Percentiles rank a stretch among this genome's conserved stretches.
phyloP scores from a whole-genome alignment of 2,888 invertebrate species.

The Macrophya annulata region DNA sequence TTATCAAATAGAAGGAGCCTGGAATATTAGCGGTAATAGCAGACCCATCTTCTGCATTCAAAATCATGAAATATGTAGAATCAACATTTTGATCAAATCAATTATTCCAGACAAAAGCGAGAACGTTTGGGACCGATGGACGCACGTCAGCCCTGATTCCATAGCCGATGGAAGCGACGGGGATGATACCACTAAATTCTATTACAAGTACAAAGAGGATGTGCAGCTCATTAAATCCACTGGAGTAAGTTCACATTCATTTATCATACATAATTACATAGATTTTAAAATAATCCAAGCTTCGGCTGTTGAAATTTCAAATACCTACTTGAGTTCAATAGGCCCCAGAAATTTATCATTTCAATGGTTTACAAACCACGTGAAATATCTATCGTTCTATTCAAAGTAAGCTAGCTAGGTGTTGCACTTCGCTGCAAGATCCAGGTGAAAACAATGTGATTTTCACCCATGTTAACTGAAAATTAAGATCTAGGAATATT shows the following conservation, averaged over 20 bases:
- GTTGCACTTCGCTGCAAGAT: neutral
- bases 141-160: neutral
- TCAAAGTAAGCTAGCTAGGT: neutral
- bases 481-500: neutral
- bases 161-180: neutral
- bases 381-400: neutral
- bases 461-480: neutral
- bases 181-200: neutral
- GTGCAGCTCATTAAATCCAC: neutral
- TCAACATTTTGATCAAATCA: neutral
- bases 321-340: neutral
- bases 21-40: constrained; percentile 78
- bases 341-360: neutral
- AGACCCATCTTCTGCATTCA: neutral
- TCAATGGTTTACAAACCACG: neutral
- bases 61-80: neutral
- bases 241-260: neutral
- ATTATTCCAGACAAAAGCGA: constrained; percentile 8
- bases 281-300: constrained; percentile 77
- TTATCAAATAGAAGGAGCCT: constrained; percentile 83
- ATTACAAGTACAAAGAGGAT: constrained; percentile 8
- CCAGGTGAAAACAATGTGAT: neutral
- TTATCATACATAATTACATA: constrained; percentile 35
- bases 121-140: neutral
- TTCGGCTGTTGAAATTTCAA: constrained; percentile 71